These are phyloP conservation scores for Mythimna lalbum DNA, from an alignment of 2,888 invertebrate species.

Conservation along the genomic window DNA sequence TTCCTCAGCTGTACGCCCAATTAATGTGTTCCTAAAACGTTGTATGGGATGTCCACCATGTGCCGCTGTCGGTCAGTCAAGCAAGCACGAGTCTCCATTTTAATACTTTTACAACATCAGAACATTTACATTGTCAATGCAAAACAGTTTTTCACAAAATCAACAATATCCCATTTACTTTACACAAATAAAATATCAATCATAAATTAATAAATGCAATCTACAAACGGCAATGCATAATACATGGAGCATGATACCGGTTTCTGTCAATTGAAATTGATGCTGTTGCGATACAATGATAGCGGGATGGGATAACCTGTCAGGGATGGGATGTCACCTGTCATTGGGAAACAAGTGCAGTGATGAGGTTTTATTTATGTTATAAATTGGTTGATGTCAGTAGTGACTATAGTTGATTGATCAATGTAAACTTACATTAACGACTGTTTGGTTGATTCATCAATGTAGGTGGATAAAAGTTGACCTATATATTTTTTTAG, in stretches of 20 bases:
- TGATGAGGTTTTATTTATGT: not conserved
- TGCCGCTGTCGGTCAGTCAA: too few relatives aligned
- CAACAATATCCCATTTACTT: not conserved
- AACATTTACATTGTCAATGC: not conserved
- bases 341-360: slow-evolving; percentile 16
- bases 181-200: slow-evolving; percentile 20
- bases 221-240: slow-evolving; percentile 23
- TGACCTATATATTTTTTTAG: too few relatives aligned
- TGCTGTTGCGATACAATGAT: slow-evolving; percentile 35
- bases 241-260: slow-evolving; percentile 20
- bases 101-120: too few relatives aligned
- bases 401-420: too few relatives aligned
- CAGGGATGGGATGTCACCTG: slow-evolving; percentile 26
- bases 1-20: too few relatives aligned
- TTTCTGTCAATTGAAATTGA: slow-evolving; percentile 32
- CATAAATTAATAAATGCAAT: slow-evolving; percentile 43
- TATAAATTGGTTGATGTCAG: not conserved
- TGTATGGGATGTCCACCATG: too few relatives aligned
- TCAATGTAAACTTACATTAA: too few relatives aligned
- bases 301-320: slow-evolving; percentile 24
- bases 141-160: not conserved
- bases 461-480: too few relatives aligned
- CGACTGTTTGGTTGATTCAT: too few relatives aligned
- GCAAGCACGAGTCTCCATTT: too few relatives aligned
- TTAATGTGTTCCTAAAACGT: too few relatives aligned